phyloP scores from a whole-genome alignment of 2,797 vertebrate genomes.

The Rhynchonycteris naso region DNA sequence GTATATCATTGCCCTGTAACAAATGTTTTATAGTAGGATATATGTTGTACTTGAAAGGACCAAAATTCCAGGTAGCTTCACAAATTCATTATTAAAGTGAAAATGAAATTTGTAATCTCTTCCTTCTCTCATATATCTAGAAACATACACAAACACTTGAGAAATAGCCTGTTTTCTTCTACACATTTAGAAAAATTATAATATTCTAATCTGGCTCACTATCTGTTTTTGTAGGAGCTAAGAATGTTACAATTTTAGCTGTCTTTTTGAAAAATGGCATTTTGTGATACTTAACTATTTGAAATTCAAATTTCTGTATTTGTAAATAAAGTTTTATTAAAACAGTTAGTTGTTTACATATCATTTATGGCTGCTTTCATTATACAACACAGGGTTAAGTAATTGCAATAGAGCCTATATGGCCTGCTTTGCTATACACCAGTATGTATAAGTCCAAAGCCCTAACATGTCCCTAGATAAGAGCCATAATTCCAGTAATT shows the following conservation, averaged over 20 bases:
- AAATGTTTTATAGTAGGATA: not conserved
- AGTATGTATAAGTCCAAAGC: not conserved
- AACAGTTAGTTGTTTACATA: not conserved
- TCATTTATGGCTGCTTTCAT: not conserved
- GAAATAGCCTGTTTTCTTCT: not conserved
- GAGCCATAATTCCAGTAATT: not conserved
- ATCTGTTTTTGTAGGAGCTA: not conserved
- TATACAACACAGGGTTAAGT: not conserved
- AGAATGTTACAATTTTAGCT: not conserved
- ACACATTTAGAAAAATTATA: not conserved
- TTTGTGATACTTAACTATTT: not conserved
- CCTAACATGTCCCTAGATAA: not conserved
- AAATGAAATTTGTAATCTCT: not conserved
- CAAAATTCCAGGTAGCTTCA: not conserved
- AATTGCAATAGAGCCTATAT: not conserved
- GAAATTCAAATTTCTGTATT: not conserved
- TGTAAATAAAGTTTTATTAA: not conserved
- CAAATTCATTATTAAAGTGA: constrained; percentile 2
- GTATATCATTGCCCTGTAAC: not conserved
- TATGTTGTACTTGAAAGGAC: not conserved
- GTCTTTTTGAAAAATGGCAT: not conserved
- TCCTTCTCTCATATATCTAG: not conserved
- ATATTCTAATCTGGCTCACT: not conserved
- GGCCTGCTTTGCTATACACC: not conserved
- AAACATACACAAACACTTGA: not conserved